phyloP scores from a whole-genome alignment of 2,113 vertebrate genomes.

The Panthera uncia region DNA sequence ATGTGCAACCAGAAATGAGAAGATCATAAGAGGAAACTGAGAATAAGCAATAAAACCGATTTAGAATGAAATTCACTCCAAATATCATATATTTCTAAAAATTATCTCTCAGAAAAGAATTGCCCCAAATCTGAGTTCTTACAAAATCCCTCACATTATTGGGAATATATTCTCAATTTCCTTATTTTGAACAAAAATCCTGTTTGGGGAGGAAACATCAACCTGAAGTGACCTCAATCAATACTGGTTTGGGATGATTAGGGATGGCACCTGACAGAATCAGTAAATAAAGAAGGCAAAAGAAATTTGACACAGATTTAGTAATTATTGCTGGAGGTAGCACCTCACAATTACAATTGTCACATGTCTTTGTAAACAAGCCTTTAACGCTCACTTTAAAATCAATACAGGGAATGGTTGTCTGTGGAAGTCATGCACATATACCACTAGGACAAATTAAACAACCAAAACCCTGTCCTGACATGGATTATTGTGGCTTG shows the following conservation, averaged over 20 bases:
- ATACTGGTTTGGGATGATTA: conserved; percentile 49
- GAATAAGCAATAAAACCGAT: background rate
- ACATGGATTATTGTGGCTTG: background rate
- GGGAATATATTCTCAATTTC: background rate
- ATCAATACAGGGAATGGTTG: conserved; percentile 71
- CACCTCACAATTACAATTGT: conserved; percentile 45
- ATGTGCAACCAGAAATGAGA: background rate
- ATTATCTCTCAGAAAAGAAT: background rate
- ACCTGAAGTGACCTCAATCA: conserved; percentile 54
- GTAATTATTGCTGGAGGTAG: conserved; percentile 78
- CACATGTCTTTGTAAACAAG: conserved; percentile 76
- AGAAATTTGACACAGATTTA: conserved; percentile 73
- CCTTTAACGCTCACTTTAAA: conserved; percentile 67
- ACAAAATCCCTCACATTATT: background rate
- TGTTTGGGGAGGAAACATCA: background rate
- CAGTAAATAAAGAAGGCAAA: conserved; percentile 63
- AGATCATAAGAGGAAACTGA: background rate
- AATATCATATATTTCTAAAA: background rate
- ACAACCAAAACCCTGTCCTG: conserved; percentile 25
- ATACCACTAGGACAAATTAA: conserved; percentile 57
- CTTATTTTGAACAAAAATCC: conserved; percentile 43
- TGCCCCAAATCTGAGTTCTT: background rate
- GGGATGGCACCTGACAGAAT: conserved; percentile 63
- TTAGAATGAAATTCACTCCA: background rate
- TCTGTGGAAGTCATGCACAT: conserved; percentile 53